Conservation (phyloP, 2,888 invertebrate genomes). For the Opisthograptis luteolata region DNA sequence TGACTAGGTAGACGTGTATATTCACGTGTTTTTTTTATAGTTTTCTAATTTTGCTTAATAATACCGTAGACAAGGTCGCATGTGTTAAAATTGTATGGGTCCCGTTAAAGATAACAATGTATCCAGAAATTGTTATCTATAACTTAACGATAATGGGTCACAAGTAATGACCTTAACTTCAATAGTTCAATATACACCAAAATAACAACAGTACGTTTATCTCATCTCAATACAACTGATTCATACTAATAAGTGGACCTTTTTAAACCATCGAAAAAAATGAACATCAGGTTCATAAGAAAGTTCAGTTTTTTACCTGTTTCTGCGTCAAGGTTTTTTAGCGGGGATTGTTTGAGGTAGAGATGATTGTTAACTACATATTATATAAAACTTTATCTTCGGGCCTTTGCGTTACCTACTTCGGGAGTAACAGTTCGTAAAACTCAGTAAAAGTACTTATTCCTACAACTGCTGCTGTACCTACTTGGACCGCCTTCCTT, state of each 20-base stretch:
- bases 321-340: conserved; percentile 39
- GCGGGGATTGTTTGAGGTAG: conserved; percentile 54
- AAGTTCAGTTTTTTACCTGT: conserved; percentile 16
- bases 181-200: conserved; percentile 23
- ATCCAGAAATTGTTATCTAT: conserved; percentile 8
- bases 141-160: conserved; percentile 23
- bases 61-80: too few relatives aligned
- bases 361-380: too few relatives aligned
- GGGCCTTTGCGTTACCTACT: too few relatives aligned
- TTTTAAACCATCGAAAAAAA: conserved; percentile 1
- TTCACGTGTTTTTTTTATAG: too few relatives aligned
- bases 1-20: too few relatives aligned
- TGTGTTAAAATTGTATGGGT: too few relatives aligned
- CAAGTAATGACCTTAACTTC: conserved; percentile 14
- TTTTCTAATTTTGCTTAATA: too few relatives aligned
- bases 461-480: too few relatives aligned
- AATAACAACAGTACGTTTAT: conserved; percentile 20
- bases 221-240: conserved; percentile 14
- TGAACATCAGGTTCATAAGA: conserved; percentile 23
- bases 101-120: too few relatives aligned
- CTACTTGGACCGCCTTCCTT: neutral
- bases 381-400: too few relatives aligned
- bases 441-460: too few relatives aligned
- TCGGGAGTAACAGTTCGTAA: too few relatives aligned
- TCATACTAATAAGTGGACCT: neutral